Percentiles rank a stretch among this genome's conserved stretches.
These are phyloP conservation scores for Aspiorhynchus laticeps DNA, from an alignment of 2,113 vertebrate genomes.

Conservation along the genomic window DNA sequence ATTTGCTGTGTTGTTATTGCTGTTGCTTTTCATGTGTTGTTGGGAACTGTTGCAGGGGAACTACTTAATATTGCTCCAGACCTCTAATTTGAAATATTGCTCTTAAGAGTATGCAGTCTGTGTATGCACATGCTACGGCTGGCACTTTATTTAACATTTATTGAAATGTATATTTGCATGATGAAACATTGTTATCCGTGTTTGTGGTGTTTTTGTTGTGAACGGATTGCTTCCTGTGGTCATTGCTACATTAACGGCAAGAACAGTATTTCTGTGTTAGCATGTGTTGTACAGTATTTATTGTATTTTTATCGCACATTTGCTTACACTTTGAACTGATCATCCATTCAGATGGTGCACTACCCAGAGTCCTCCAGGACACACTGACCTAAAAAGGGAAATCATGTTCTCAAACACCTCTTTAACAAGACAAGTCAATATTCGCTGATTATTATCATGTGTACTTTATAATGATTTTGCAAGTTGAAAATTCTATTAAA, in stretches of 20 bases:
- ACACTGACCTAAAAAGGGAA: slow-evolving; percentile 65
- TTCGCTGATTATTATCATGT: slow-evolving; percentile 57
- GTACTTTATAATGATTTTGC: slow-evolving; percentile 62
- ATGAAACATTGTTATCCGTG: slow-evolving; percentile 60
- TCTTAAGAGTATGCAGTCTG: slow-evolving; percentile 59
- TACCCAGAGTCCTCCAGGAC: slow-evolving; percentile 65
- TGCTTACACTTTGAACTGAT: slow-evolving; percentile 73
- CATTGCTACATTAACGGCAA: slow-evolving; percentile 63
- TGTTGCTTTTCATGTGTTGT: not conserved
- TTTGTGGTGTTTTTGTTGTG: slow-evolving; percentile 60
- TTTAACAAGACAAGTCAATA: slow-evolving; percentile 39
- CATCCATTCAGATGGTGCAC: slow-evolving; percentile 71
- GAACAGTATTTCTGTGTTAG: slow-evolving; percentile 72
- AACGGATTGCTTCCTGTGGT: slow-evolving; percentile 64
- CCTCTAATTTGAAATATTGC: slow-evolving; percentile 68
- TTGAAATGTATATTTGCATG: slow-evolving; percentile 36
- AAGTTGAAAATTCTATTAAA: slow-evolving; percentile 62
- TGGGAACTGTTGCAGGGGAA: not conserved
- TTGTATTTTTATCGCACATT: slow-evolving; percentile 69
- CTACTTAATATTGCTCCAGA: slow-evolving; percentile 59
- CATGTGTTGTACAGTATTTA: slow-evolving; percentile 84
- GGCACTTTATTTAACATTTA: slow-evolving; percentile 77
- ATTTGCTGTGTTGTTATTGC: slow-evolving; percentile 23
- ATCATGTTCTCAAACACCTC: slow-evolving; percentile 65
- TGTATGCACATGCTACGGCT: slow-evolving; percentile 65